Evolutionary conservation across 2,797 vertebrate species (phyloP).

Genomic region (Centroberyx gerrardi): DNA sequence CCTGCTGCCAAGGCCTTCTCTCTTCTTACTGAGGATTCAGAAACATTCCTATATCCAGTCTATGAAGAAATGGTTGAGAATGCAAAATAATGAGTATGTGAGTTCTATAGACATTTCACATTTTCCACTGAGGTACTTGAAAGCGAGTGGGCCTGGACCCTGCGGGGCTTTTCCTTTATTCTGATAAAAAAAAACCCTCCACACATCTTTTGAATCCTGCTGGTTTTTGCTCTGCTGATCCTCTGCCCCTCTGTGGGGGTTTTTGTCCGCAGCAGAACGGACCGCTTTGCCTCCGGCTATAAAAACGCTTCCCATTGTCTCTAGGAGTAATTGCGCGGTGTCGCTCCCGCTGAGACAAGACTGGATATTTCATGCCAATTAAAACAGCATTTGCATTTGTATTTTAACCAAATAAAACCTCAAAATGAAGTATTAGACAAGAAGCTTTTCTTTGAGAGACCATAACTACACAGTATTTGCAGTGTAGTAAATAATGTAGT

Average conservation of each 20-base stretch:
- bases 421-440: not conserved
- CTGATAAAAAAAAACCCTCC: not conserved
- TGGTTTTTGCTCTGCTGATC: not conserved
- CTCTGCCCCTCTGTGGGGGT: constrained; percentile 7
- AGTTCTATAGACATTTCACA: not conserved
- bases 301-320: constrained; percentile 47
- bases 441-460: not conserved
- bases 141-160: not conserved
- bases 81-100: too few species aligned
- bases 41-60: too few species aligned
- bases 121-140: not conserved
- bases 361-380: constrained; percentile 20
- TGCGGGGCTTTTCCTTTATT: constrained; percentile 26
- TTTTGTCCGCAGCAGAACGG: constrained; percentile 18
- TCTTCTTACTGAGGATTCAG: too few species aligned
- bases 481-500: too few species aligned
- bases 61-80: too few species aligned
- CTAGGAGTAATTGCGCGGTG: not conserved
- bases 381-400: constrained; percentile 20
- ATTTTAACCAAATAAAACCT: not conserved
- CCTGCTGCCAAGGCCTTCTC: not conserved
- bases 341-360: constrained; percentile 25
- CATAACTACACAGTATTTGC: not conserved
- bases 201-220: constrained; percentile 20
- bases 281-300: not conserved